phyloP scores from a whole-genome alignment of 1,140 invertebrate genomes.

The Gyrodactylus salaris region DNA sequence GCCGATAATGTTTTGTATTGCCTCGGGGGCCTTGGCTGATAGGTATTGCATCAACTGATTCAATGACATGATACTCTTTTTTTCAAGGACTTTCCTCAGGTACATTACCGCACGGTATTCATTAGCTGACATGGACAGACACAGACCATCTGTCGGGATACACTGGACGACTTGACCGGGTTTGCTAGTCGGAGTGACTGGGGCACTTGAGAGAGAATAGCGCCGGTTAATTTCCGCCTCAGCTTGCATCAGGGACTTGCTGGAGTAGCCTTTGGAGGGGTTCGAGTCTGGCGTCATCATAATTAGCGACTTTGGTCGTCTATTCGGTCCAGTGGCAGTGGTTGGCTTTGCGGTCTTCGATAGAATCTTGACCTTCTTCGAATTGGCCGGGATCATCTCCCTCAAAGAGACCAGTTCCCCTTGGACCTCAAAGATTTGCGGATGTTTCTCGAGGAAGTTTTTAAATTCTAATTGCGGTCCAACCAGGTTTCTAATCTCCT shows the following conservation, averaged over 20 bases:
- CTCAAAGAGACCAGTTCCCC: conserved; percentile 18
- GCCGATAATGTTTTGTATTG: conserved; percentile 17
- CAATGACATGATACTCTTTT: conserved; percentile 13
- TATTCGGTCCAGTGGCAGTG: conserved; percentile 6
- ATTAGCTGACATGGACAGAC: conserved; percentile 19
- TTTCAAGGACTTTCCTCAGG: conserved; percentile 18
- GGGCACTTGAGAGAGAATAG: background rate
- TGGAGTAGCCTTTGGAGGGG: background rate
- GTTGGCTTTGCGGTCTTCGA: conserved; percentile 9
- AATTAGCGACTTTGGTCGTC: conserved; percentile 6
- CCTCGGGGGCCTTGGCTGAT: conserved; percentile 14
- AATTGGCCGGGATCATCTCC: conserved; percentile 12
- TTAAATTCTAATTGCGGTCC: conserved; percentile 21
- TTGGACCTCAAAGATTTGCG: conserved; percentile 19
- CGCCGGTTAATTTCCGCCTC: background rate
- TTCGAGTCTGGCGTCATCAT: conserved; percentile 6
- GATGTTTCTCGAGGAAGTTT: conserved; percentile 17
- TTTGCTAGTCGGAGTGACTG: background rate
- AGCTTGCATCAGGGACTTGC: too few species aligned
- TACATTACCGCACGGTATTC: conserved; percentile 21
- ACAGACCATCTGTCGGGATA: conserved; percentile 6
- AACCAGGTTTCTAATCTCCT: conserved; percentile 19
- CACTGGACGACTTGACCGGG: background rate
- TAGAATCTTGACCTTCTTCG: conserved; percentile 6
- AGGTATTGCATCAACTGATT: conserved; percentile 1